Conservation (phyloP, 2,888 invertebrate species). For the Erebia ligea region DNA sequence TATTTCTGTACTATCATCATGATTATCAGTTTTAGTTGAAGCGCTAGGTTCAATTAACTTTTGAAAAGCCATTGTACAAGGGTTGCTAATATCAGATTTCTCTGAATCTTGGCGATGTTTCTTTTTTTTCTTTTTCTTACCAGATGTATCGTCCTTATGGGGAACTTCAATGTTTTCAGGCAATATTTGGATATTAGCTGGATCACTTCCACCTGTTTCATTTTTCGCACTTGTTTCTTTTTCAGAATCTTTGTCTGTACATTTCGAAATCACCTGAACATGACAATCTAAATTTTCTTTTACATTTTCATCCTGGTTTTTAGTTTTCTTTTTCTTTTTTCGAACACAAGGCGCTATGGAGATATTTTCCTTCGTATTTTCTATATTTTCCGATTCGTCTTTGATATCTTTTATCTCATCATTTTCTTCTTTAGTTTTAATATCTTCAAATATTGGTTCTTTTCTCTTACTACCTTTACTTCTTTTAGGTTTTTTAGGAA, state of each 20-base stretch:
- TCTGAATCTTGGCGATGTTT: slow-evolving; percentile 65
- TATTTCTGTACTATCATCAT: slow-evolving; percentile 21
- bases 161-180: slow-evolving; percentile 27
- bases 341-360: slow-evolving; percentile 55
- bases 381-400: neutral
- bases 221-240: neutral
- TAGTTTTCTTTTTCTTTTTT: slow-evolving; percentile 72
- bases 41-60: slow-evolving; percentile 48
- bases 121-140: slow-evolving; percentile 74
- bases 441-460: slow-evolving; percentile 33
- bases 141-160: slow-evolving; percentile 50
- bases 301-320: slow-evolving; percentile 49
- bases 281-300: slow-evolving; percentile 35
- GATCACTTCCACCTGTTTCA: slow-evolving; percentile 3
- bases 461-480: slow-evolving; percentile 75
- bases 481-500: slow-evolving; percentile 76
- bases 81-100: slow-evolving; percentile 60
- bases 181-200: slow-evolving; percentile 28
- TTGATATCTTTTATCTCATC: slow-evolving; percentile 26
- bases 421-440: slow-evolving; percentile 35
- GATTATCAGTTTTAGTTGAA: slow-evolving; percentile 35
- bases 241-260: slow-evolving; percentile 31
- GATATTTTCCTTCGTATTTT: slow-evolving; percentile 22
- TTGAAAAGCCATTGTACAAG: slow-evolving; percentile 64
- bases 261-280: slow-evolving; percentile 29